Evolutionary conservation across 2,797 vertebrate species (phyloP).

Genomic region (Lithobates sylvaticus): DNA sequence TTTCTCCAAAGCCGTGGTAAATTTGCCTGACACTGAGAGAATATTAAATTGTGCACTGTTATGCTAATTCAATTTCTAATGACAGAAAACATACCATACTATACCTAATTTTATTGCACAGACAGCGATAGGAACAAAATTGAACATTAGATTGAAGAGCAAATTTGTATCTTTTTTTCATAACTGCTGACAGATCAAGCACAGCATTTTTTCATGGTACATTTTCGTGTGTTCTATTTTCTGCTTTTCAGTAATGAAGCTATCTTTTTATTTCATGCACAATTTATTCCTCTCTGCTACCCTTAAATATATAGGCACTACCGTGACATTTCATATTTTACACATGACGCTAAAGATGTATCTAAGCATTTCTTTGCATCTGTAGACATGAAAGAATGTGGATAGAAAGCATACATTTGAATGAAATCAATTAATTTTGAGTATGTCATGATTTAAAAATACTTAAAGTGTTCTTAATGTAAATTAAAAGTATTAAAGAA

Average conservation of each 20-base stretch:
- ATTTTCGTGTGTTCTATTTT: constrained; percentile 60
- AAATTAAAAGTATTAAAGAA: no score
- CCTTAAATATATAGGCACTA: constrained; percentile 51
- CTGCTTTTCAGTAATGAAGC: constrained; percentile 52
- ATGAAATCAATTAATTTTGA: constrained; percentile 10
- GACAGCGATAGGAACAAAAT: constrained; percentile 10
- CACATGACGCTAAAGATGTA: constrained; percentile 37
- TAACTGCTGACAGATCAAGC: constrained; percentile 52
- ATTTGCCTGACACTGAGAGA: neutral
- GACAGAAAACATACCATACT: neutral
- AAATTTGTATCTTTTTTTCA: constrained; percentile 35
- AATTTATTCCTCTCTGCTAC: constrained; percentile 50
- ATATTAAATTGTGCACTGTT: neutral
- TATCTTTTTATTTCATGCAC: constrained; percentile 62
- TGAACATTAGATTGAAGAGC: constrained; percentile 37
- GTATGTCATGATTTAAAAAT: neutral
- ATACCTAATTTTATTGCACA: constrained; percentile 11
- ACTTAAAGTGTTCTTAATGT: no score
- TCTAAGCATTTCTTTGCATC: neutral
- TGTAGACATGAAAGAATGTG: constrained; percentile 16
- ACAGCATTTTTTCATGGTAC: constrained; percentile 52
- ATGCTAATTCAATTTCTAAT: constrained; percentile 1
- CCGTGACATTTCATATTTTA: constrained; percentile 40
- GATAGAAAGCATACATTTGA: neutral
- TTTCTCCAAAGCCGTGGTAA: neutral